Percentiles rank a stretch among this genome's conserved stretches.
phyloP scores from a whole-genome alignment of 1,140 invertebrate species.

The Drosophila ogumai region DNA sequence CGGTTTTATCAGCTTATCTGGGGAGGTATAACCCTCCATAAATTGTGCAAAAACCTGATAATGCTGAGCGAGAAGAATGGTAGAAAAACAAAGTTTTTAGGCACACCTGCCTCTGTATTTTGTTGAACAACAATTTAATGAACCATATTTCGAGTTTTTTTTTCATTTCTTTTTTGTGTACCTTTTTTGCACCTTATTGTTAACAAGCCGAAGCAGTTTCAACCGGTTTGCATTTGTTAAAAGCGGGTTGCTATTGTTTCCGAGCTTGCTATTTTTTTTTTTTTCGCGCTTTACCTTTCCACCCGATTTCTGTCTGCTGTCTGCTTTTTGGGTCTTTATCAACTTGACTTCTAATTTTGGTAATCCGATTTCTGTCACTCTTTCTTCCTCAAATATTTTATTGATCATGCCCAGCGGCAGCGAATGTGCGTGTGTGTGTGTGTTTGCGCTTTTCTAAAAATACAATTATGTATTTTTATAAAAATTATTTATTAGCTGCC shows the following conservation, averaged over 20 bases:
- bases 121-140: slow-evolving; percentile 22
- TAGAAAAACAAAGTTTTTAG: slow-evolving; percentile 2
- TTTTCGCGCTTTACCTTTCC: neutral
- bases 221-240: slow-evolving; percentile 46
- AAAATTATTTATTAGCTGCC: slow-evolving; percentile 41
- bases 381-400: slow-evolving; percentile 23
- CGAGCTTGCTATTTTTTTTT: slow-evolving; percentile 5
- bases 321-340: neutral
- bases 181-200: slow-evolving; percentile 49
- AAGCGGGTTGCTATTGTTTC: slow-evolving; percentile 34
- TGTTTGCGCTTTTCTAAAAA: slow-evolving; percentile 30
- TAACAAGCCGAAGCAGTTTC: slow-evolving; percentile 32
- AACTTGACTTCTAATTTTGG: slow-evolving; percentile 43
- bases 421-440: neutral
- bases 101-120: slow-evolving; percentile 21
- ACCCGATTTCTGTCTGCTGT: slow-evolving; percentile 6
- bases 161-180: neutral
- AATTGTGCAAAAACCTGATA: slow-evolving; percentile 24
- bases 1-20: slow-evolving; percentile 22
- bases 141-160: slow-evolving; percentile 11
- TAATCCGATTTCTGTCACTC: slow-evolving; percentile 19
- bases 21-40: neutral
- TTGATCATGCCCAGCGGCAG: slow-evolving; percentile 10
- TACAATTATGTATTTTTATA: slow-evolving; percentile 38
- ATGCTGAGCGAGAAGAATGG: neutral